Base-by-base conservation (phyloP, 2,888 invertebrate genomes). In the Sussaba pulchella region DNA sequence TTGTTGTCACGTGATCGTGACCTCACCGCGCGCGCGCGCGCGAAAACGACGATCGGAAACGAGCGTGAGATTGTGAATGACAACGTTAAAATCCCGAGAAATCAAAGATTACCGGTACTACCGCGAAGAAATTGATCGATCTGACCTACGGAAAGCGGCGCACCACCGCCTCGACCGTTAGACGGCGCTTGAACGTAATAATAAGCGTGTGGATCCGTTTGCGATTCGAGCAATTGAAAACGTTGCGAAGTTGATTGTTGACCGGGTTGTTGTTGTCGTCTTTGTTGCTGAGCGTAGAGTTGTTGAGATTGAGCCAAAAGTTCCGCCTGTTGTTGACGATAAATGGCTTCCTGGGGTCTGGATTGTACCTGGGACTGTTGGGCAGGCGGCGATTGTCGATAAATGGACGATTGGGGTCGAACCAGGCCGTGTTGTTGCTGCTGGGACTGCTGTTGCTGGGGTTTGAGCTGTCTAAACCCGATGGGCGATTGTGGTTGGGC, bases 81-180 rank as follows among this genome's bases (percentile, higher is more conserved):
- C 2, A 31, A 31, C 31, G 6, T 31, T 31, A 2, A 69, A n/a
- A 10, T 19, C 17, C 2, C n/a, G 31, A 9, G 31, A 17, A 70
- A 64, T 84, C 76, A 86, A 79, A 83, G 87, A 54, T 83, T 83
- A 41, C 83, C 82, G 61, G 84, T 70, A 36, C 85, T 85, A 74
- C 96, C 96, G 91, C 96, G 94, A 81, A 97, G 94, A 93, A 96
- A 97, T 74, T 96, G 95, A 90, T 96, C 96, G 87, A 97, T 96
- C 90, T 96, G 96, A 5, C 96, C 96, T 45, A 94, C 93, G 52
- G 95, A 94, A 76, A 95, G 93, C 0, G 90, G 85, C 8, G 85
- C 57, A 69, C 84, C 78, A 43, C 81, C 76, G 6, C 75, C 78
- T 45, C 83, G 87, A 52, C 85, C 85, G 90, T 82, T 5, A 31